Conservation (phyloP, 1,140 invertebrate species). For the Orussus abietinus region DNA sequence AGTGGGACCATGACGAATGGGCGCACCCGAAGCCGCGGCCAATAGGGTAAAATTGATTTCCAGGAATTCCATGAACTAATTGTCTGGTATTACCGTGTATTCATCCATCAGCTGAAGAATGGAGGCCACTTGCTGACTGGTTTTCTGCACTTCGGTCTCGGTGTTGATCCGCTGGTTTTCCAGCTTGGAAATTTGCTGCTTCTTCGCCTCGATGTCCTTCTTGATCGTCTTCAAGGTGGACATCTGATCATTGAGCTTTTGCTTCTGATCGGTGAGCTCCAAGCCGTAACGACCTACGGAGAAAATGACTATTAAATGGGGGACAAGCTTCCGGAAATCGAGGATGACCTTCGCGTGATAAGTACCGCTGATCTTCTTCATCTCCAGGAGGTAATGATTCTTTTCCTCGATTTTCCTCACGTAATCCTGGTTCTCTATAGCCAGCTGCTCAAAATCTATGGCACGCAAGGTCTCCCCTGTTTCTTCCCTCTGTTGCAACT, state of each 20-base stretch:
- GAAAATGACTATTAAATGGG: constrained; percentile 5
- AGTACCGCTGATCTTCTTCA: constrained; percentile 53
- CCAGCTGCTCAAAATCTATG: constrained; percentile 57
- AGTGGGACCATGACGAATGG: too few relatives aligned
- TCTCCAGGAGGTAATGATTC: constrained; percentile 41
- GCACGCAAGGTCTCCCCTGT: constrained; percentile 49
- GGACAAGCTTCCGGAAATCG: background rate
- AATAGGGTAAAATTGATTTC: constrained; percentile 4
- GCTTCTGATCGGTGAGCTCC: constrained; percentile 49
- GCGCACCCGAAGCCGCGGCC: too few relatives aligned
- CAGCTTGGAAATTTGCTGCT: constrained; percentile 25
- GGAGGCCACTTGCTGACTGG: constrained; percentile 33
- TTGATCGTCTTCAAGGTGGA: constrained; percentile 37
- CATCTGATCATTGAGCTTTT: constrained; percentile 48
- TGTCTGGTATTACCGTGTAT: constrained; percentile 44
- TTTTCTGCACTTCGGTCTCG: constrained; percentile 34
- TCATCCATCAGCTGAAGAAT: constrained; percentile 39
- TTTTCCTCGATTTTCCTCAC: constrained; percentile 49
- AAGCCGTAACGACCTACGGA: constrained; percentile 32
- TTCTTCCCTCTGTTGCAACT: constrained; percentile 49
- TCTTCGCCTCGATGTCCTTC: constrained; percentile 26
- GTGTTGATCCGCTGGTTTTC: constrained; percentile 17
- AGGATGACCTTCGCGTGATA: background rate
- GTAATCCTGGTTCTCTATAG: constrained; percentile 55
- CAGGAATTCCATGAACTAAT: too few relatives aligned